phyloP scores from a whole-genome alignment of 2,888 invertebrate species.

The Hymenopus coronatus region DNA sequence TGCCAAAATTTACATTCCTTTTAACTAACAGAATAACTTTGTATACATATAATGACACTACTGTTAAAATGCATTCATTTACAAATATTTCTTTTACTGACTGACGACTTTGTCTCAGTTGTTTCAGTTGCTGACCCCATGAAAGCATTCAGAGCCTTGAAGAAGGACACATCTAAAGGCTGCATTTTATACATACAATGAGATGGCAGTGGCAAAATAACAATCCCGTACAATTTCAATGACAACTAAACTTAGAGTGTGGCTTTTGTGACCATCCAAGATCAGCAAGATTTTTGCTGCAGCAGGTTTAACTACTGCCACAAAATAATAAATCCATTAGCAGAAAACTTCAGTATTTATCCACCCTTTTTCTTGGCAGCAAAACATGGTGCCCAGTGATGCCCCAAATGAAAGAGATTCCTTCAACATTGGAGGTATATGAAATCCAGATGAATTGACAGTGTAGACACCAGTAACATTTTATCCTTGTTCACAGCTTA shows the following conservation, averaged over 20 bases:
- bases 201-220: not conserved
- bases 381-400: slow-evolving; percentile 32
- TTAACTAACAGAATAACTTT: too few relatives aligned
- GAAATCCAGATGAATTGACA: too few relatives aligned
- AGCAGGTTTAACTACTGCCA: not conserved
- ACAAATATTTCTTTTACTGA: too few relatives aligned
- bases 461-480: too few relatives aligned
- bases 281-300: not conserved
- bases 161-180: too few relatives aligned
- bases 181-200: too few relatives aligned
- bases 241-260: too few relatives aligned
- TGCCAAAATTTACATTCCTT: too few relatives aligned
- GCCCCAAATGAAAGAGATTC: slow-evolving; percentile 22
- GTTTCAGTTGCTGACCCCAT: slow-evolving; percentile 12
- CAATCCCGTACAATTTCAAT: not conserved
- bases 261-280: not conserved
- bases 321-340: too few relatives aligned
- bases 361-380: slow-evolving; percentile 14
- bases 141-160: slow-evolving; percentile 21
- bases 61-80: too few relatives aligned
- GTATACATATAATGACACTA: too few relatives aligned
- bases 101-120: too few relatives aligned
- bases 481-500: not conserved
- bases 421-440: not conserved
- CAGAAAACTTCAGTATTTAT: not conserved